Base-by-base conservation (phyloP, 2,797 vertebrate genomes). In the Tamandua tetradactyla region DNA sequence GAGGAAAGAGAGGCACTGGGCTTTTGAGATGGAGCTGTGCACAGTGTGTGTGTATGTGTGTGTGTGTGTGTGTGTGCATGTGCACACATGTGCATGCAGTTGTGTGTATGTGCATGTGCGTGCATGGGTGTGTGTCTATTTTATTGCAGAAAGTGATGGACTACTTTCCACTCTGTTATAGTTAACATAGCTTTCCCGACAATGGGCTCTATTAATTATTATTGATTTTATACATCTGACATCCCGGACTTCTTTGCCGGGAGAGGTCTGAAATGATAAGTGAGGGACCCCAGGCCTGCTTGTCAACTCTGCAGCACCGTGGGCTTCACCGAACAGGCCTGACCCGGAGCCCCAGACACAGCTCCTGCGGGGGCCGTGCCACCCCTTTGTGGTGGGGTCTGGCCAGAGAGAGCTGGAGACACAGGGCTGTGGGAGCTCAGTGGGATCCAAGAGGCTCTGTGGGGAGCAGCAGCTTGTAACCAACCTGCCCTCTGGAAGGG, bases 371-470 rank as follows among this genome's bases (percentile, higher is more conserved):
- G 32, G 9, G 25, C 55, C 22, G 20, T 40, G 23, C 35, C 2
- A 2, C 12, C 22, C 35, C 0, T 12, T 22, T 18, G 11, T 13
- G 20, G 23, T 7, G 4, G 25, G 18, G 10, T 5, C 52, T 55
- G 52, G 52, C 52, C 18, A 20, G 35, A 9, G 9, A 7, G 20
- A 23, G 42, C 32, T 47, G 8, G 18, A 0, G 2, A 4, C 22
- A 12, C 0, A 0, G 40, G 5, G 10, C 42, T 71, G 22, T 11
- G 3, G 2, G 42, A 12, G 22, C 30, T 59, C 5, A 3, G 37
- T 17, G 30, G 20, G 72, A 18, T 7, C 66, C 4, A 13, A 66
- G 69, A 64, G 68, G 11, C 10, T 64, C 15, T 20, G 3, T 5
- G 17, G n/a, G 57, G 42, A 59, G 42, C 35, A 66, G n/a, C 55